Evolutionary conservation across 2,888 invertebrate genomes (phyloP), one percentile per base, ranked within the genome.

Genomic region (Melieria omissa): DNA sequence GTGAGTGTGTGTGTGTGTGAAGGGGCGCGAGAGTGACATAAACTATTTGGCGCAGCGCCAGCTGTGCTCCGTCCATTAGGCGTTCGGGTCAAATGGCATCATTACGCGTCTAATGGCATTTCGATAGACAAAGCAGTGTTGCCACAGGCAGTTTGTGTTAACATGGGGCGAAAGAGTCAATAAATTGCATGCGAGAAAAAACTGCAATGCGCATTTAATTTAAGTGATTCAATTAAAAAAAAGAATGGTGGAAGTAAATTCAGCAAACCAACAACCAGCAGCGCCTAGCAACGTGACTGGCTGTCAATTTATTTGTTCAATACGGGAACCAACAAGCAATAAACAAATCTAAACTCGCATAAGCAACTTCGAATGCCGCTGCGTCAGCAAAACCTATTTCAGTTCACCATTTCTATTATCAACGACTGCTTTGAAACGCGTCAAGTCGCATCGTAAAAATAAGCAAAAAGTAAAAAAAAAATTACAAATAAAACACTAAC

Each of bases 21-120:
- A 14, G 14, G 9, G 52, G 49, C 9, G 49, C 8, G 49, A 12
- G 49, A 46, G 3, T 10, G 10, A 41, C 12, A 8, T 6, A 41
- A 49, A 61, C 16, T 67, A 66, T 52, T 61, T 52, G 67, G 67
- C 44, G 16, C 46, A 58, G n/a, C 49, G 67, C 67, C 67, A 67
- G 67, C 60, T 67, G 67, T 60, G 47, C 29, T 29, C 42, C 42
- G 12, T 12, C n/a, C 60, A 1, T 12, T 9, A n/a, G 14, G 60
- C 5, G 12, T 55, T 45, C 29, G 68, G 68, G 62, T 61, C 47
- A 58, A 61, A 54, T 55, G 63, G 64, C 62, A 63, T 64, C 64
- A 65, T 64, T 67, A 71, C 60, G 16, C 65, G 29, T 29, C 45
- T 71, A 74, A 71, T 74, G 72, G 58, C 68, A 61, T 64, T 73